A percentile compares a stretch with the other conserved stretches of the same genome.
These are phyloP conservation scores for Plecturocebus donacophilus DNA, from an alignment of 2,113 vertebrate species.

Conservation along the genomic window DNA sequence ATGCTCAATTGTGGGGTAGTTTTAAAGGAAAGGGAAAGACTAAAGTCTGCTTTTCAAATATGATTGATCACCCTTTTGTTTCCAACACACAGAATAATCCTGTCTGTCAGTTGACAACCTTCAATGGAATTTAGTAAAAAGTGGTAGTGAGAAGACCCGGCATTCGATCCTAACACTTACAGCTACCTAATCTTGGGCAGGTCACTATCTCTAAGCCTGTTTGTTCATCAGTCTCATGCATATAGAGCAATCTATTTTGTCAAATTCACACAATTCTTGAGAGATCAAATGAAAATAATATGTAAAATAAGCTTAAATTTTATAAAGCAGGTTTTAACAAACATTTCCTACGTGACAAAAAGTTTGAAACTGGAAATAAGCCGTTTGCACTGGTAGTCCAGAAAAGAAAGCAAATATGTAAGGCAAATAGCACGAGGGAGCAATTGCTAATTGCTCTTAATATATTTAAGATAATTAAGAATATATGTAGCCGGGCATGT, in stretches of 20 bases:
- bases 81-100: not conserved
- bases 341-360: not conserved
- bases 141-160: not conserved
- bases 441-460: not conserved
- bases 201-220: not conserved
- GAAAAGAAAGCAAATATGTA: constrained; percentile 2
- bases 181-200: not conserved
- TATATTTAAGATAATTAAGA: not conserved
- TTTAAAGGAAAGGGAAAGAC: not conserved
- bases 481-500: too few species aligned
- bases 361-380: not conserved
- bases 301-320: not conserved
- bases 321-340: not conserved
- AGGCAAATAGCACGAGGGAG: not conserved
- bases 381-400: not conserved
- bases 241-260: not conserved
- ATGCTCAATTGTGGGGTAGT: not conserved
- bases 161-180: not conserved
- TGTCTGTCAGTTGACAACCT: not conserved
- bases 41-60: not conserved
- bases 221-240: not conserved
- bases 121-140: not conserved
- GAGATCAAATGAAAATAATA: not conserved
- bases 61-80: not conserved
- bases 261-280: constrained; percentile 5